Evolutionary conservation across 2,888 invertebrate genomes (phyloP), one percentile per base, ranked within the genome.

Genomic region (Acleris cristana): DNA sequence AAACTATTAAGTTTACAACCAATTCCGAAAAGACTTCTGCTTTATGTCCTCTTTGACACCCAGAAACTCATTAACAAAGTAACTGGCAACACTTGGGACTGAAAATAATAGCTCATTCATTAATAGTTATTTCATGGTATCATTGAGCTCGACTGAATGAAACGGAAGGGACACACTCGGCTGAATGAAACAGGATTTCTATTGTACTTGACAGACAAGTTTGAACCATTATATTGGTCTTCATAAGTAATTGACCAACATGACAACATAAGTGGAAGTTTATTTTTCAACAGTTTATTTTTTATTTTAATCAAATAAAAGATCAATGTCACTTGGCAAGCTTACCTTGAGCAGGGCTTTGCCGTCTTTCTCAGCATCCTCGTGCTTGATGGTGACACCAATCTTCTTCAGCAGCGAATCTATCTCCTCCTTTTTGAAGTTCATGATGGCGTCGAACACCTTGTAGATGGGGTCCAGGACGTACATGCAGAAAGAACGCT

Each of bases 391-490:
- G 78, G 96, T 95, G 83, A 99, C 97, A 73, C 97, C 97, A 76
- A 99, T 95, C 92, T 99, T 99, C 78, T 96, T 96, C 72, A 99
- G 93, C 65, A 99, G 95, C 58, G 94, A 94, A 59, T 97, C 96
- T 70, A 97, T 97, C 85, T 99, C 98, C 64, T 98, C 99, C 90
- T 98, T 99, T 92, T 97, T 97, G 94, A 97, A 97, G 93, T 97
- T 97, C 98, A 98, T 98, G 90, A 95, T 94, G 70, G 94, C 94
- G 77, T 94, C 93, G 83, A 95, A 94, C 87, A 97, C 97, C 94
- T 99, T 98, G 95, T 99, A 99, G 93, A 99, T 99, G 71, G 99
- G 99, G 85, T 99, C 98, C 88, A 99, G 93, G 81, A 99, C 98
- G 93, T 99, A 99, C 96, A 99, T 98, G 90, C 97, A 97, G 96